A percentile compares a stretch with the other conserved stretches of the same genome.
Conservation (phyloP, 2,888 invertebrate genomes). For the Leptothorax acervorum region DNA sequence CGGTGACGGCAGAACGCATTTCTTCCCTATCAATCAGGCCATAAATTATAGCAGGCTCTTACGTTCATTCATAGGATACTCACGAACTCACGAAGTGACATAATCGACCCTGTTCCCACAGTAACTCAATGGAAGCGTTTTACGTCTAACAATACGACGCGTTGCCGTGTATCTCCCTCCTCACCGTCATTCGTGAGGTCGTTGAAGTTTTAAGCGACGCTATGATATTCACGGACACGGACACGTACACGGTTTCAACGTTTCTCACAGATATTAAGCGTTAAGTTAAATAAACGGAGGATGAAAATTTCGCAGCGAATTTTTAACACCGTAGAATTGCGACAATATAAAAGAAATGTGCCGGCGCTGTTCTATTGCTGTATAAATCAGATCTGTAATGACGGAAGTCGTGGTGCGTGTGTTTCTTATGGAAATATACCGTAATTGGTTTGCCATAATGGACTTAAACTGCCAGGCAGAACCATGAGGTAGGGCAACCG, state of each 20-base stretch:
- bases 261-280: neutral
- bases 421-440: conserved; percentile 26
- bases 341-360: neutral
- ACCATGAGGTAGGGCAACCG: conserved; percentile 15
- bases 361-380: neutral
- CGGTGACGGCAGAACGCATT: conserved; percentile 66
- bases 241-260: neutral
- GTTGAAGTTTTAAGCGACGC: conserved; percentile 41
- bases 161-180: neutral
- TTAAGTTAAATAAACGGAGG: neutral
- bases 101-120: conserved; percentile 72
- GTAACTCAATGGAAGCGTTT: conserved; percentile 54
- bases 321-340: neutral
- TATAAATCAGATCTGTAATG: neutral
- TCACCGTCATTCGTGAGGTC: conserved; percentile 50
- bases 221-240: neutral
- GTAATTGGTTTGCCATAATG: conserved; percentile 33
- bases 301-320: neutral
- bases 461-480: conserved; percentile 38
- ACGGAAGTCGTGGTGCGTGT: neutral
- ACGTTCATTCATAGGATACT: conserved; percentile 70
- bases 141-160: conserved; percentile 19
- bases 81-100: conserved; percentile 70
- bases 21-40: conserved; percentile 72
- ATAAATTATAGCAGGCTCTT: conserved; percentile 73